phyloP scores from a whole-genome alignment of 2,113 vertebrate genomes.

The Prinia subflava region DNA sequence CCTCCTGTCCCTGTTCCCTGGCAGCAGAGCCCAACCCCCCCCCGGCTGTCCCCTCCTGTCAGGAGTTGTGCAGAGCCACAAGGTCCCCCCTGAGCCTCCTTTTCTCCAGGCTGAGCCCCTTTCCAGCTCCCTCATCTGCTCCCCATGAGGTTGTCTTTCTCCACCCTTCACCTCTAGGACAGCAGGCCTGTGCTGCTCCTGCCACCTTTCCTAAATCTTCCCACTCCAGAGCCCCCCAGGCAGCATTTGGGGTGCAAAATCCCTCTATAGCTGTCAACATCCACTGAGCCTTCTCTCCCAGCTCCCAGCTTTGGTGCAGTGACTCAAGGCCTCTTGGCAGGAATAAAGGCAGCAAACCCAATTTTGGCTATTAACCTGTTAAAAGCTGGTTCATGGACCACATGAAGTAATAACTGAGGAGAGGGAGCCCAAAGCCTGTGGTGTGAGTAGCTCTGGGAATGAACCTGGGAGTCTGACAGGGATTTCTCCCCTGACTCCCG shows the following conservation, averaged over 20 bases:
- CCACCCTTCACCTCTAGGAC: background rate
- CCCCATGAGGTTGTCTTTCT: background rate
- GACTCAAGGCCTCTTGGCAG: background rate
- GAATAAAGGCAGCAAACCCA: background rate
- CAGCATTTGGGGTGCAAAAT: background rate
- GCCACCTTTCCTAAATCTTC: background rate
- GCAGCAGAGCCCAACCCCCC: too few relatives aligned
- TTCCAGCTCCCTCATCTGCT: background rate
- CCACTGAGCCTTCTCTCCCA: background rate
- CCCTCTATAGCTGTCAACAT: background rate
- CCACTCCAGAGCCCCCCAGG: background rate
- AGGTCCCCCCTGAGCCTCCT: background rate
- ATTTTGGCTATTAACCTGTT: background rate
- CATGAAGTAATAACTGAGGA: background rate
- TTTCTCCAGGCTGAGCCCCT: background rate
- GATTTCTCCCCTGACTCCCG: background rate
- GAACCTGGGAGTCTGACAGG: fast-evolving
- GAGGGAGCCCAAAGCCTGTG: background rate
- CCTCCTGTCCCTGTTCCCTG: background rate
- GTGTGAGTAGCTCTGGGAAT: background rate
- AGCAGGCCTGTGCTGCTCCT: background rate
- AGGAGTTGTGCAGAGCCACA: background rate
- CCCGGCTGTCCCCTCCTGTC: background rate
- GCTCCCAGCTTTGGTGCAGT: background rate
- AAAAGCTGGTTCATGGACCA: background rate